Evolutionary conservation across 2,888 invertebrate species (phyloP).

Genomic region (Volucella bombylans): DNA sequence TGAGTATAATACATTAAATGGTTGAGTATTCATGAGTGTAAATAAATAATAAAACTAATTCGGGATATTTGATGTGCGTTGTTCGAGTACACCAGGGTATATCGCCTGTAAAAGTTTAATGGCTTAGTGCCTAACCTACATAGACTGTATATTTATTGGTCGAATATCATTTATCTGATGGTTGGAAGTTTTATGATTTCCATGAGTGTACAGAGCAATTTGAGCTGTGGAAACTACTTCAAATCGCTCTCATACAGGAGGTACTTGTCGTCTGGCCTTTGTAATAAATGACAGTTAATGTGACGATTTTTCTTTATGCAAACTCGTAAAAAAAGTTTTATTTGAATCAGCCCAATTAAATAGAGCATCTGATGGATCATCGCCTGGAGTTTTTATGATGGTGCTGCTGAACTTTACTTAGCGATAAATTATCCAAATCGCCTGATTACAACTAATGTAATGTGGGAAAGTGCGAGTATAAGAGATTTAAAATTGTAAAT

Average conservation of each 20-base stretch:
- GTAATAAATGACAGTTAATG: neutral
- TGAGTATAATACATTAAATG: constrained; percentile 67
- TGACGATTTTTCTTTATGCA: too few species aligned
- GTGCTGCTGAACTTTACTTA: too few species aligned
- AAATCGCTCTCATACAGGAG: constrained; percentile 11
- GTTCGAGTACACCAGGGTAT: neutral
- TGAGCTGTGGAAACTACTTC: neutral
- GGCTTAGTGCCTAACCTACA: constrained; percentile 2
- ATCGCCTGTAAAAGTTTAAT: constrained; percentile 11
- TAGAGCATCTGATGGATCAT: too few species aligned
- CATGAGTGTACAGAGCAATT: neutral
- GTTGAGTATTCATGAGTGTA: constrained; percentile 44
- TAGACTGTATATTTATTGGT: constrained; percentile 13
- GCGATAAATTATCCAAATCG: too few species aligned
- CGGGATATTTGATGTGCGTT: neutral
- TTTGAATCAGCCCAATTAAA: too few species aligned
- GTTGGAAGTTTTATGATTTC: neutral
- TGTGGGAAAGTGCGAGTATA: too few species aligned
- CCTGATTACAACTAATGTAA: too few species aligned
- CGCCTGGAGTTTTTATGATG: too few species aligned
- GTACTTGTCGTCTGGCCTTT: neutral
- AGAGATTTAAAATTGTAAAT: too few species aligned
- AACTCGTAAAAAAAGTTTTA: too few species aligned
- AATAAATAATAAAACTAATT: constrained; percentile 60
- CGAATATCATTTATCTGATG: constrained; percentile 26